phyloP scores from a whole-genome alignment of 2,888 invertebrate species.

The Eulithis testata region DNA sequence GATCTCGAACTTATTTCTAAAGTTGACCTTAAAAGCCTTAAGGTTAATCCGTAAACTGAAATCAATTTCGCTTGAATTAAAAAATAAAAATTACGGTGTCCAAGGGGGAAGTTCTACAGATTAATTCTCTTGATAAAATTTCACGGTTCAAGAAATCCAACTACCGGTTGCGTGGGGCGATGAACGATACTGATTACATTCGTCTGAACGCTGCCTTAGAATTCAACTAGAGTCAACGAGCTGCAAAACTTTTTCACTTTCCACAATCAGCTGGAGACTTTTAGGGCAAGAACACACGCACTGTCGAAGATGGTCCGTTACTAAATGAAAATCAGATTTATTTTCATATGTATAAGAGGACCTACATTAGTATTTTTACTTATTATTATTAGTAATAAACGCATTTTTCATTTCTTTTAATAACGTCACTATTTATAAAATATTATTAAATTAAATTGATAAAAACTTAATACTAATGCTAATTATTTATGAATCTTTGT shows the following conservation, averaged over 20 bases:
- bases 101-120: conserved; percentile 79
- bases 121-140: conserved; percentile 85
- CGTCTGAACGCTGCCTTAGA: conserved; percentile 58
- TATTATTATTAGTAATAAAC: too few species aligned
- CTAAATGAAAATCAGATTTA: too few species aligned
- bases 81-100: conserved; percentile 69
- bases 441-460: too few species aligned
- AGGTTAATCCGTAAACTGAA: conserved; percentile 50
- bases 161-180: conserved; percentile 84
- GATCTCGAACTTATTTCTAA: conserved; percentile 36
- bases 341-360: too few species aligned
- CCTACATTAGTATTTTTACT: too few species aligned
- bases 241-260: conserved; percentile 3
- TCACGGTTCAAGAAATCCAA: conserved; percentile 84
- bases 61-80: conserved; percentile 73
- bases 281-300: too few species aligned
- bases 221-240: conserved; percentile 36
- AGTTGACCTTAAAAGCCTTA: conserved; percentile 43
- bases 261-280: background rate
- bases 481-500: background rate
- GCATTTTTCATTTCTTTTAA: too few species aligned
- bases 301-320: too few species aligned
- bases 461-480: background rate
- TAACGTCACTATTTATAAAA: too few species aligned
- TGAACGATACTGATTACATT: conserved; percentile 82